phyloP scores from a whole-genome alignment of 1,140 invertebrate species.

The Sipha flava region DNA sequence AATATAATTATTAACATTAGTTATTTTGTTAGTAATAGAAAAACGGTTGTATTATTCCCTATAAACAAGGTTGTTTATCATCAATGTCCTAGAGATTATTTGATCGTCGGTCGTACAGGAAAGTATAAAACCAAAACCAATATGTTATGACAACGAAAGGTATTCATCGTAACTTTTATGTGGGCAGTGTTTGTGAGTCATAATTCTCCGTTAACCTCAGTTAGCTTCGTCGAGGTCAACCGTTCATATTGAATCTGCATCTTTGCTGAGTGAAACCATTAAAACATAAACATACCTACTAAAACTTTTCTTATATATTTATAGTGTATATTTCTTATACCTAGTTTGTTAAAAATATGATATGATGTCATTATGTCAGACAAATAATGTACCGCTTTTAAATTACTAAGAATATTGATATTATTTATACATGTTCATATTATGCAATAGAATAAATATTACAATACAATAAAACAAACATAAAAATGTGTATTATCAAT shows the following conservation, averaged over 20 bases:
- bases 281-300: neutral
- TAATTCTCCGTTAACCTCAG: slow-evolving; percentile 26
- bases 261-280: neutral
- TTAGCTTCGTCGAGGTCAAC: slow-evolving; percentile 22
- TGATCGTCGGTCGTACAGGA: neutral
- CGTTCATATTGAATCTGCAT: slow-evolving; percentile 17
- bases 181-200: slow-evolving; percentile 14
- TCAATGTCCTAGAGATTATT: neutral
- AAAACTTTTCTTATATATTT: neutral
- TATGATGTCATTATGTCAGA: slow-evolving; percentile 17
- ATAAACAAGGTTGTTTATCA: neutral
- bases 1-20: neutral
- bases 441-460: too few relatives aligned
- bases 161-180: slow-evolving; percentile 18
- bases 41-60: too few relatives aligned
- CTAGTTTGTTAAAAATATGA: neutral
- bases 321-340: neutral
- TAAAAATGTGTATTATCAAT: too few relatives aligned
- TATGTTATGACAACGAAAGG: neutral
- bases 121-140: neutral
- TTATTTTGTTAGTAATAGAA: too few relatives aligned
- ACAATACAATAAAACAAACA: too few relatives aligned
- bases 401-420: neutral
- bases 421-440: too few relatives aligned
- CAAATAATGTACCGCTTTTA: neutral